Evolutionary conservation across 2,797 vertebrate species (phyloP), one percentile per base, ranked within the genome.

Genomic region (Coluber constrictor): DNA sequence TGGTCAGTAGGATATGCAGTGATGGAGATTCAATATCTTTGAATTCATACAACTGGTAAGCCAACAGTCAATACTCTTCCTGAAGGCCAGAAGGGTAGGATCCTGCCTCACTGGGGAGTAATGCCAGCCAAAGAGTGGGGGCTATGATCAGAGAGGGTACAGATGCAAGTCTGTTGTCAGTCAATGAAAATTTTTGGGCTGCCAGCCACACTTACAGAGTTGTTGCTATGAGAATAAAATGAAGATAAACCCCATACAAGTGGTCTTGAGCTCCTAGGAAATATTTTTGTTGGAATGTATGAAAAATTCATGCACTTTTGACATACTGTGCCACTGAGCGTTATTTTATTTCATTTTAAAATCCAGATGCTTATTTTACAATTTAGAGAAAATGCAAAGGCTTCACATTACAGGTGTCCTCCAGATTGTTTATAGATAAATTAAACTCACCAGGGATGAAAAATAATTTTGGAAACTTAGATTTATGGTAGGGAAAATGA

Each of bases 361-460:
- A 59, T 89, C 37, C 70, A 94, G 74, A 3, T 32, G n/a, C 94
- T 95, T 29, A 92, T 95, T 87, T 95, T 56, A 16, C 12, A 92
- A 88, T 89, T 87, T 87, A 87, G 51, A 23, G 27, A 86, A 90
- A 61, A 89, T 94, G 93, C 15, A 93, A 95, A 94, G 12, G 6
- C 54, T 94, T 94, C 93, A 94, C 92, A 96, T 92, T 93, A 83
- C 89, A 94, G 92, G 60, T 93, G 54, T 56, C 29, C 20, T 91
- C 43, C 56, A 61, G 23, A 88, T 56, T 94, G 88, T 95, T 93
- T 96, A 88, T 94, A 94, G 93, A 91, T 94, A 94, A 94, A 95
- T 95, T 96, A 96, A 96, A 95, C 92, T 96, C 96, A 59, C 91
- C 93, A 54, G 92, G 92, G 90, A 94, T 95, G 93, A 96, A 96